These are phyloP conservation scores for Myrmophylax atrothorax DNA, from an alignment of 2,113 vertebrate species.

Conservation along the genomic window DNA sequence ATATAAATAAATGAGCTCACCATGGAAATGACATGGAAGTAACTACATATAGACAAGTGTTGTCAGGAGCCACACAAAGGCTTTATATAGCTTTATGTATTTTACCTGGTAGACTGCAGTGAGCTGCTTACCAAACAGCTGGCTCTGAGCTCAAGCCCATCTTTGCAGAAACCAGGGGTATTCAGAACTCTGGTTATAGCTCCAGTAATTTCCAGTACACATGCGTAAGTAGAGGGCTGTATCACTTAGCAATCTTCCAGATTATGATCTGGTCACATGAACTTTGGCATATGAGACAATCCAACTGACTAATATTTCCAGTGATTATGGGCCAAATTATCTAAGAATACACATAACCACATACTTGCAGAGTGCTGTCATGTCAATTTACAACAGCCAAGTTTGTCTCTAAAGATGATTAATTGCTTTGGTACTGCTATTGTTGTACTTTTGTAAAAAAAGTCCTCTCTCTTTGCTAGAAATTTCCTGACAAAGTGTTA, in stretches of 20 bases:
- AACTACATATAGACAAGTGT: not conserved
- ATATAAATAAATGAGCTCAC: not conserved
- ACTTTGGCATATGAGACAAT: constrained; percentile 27
- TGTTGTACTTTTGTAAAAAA: not conserved
- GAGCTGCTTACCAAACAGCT: not conserved
- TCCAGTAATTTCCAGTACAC: not conserved
- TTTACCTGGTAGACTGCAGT: not conserved
- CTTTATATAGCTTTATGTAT: not conserved
- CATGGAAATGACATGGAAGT: not conserved
- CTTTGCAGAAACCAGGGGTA: not conserved
- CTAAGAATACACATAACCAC: not conserved
- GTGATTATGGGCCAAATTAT: not conserved
- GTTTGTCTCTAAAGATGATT: not conserved
- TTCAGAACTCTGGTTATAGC: not conserved
- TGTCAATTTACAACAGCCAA: not conserved
- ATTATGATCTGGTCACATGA: not conserved
- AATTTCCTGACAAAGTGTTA: not conserved
- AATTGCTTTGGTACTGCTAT: not conserved
- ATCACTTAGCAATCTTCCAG: not conserved
- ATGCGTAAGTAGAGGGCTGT: not conserved
- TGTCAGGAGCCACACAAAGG: not conserved
- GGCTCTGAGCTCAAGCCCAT: not conserved
- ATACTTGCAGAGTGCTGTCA: not conserved
- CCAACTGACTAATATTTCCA: not conserved
- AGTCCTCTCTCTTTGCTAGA: not conserved